phyloP scores from a whole-genome alignment of 2,113 vertebrate genomes.

The Grallaria varia region DNA sequence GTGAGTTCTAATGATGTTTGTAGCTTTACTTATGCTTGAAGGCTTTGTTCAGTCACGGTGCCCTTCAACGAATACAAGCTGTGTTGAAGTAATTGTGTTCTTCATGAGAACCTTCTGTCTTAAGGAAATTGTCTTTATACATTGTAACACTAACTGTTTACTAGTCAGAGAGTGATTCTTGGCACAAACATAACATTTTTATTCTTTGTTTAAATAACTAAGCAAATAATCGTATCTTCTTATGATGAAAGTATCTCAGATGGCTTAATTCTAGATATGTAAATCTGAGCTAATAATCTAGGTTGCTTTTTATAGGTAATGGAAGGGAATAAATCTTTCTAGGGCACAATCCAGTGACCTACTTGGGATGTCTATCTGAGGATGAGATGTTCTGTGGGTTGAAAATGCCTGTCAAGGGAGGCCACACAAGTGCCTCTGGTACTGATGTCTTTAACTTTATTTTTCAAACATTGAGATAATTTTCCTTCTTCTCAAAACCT shows the following conservation, averaged over 20 bases:
- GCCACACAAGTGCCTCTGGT: not conserved
- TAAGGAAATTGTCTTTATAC: not conserved
- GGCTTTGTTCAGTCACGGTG: not conserved
- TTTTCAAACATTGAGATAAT: not conserved
- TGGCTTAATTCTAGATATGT: not conserved
- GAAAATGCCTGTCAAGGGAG: not conserved
- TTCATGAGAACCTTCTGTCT: not conserved
- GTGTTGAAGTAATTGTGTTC: not conserved
- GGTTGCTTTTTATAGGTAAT: slow-evolving; percentile 13
- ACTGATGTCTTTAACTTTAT: not conserved
- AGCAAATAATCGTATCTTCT: not conserved
- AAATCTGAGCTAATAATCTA: slow-evolving; percentile 1
- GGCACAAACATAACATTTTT: not conserved
- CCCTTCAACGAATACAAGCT: not conserved
- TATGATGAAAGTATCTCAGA: not conserved
- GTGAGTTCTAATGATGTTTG: not conserved
- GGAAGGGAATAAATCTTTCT: slow-evolving; percentile 35
- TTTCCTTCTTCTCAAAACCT: not conserved
- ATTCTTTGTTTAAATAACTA: slow-evolving; percentile 21
- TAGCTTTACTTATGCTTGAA: not conserved
- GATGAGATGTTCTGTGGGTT: not conserved
- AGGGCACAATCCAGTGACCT: slow-evolving; percentile 19
- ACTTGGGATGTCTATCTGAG: slow-evolving; percentile 19
- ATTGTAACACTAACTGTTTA: not conserved
- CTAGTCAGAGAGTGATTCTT: not conserved